phyloP scores from a whole-genome alignment of 2,888 invertebrate species.

The Himalopsyche kuldschensis region DNA sequence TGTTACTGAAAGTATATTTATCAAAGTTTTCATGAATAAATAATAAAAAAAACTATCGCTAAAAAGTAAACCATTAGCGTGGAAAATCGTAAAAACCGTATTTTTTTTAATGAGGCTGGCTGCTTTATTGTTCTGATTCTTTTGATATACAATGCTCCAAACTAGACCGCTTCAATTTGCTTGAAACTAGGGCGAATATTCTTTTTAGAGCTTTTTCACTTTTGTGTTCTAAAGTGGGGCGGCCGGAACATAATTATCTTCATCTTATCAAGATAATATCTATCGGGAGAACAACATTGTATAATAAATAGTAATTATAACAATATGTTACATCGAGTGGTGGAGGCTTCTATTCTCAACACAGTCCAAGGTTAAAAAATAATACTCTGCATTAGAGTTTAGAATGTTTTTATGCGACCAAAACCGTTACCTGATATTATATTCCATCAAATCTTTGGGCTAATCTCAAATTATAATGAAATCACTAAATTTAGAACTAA shows the following conservation, averaged over 20 bases:
- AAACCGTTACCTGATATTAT: too few species aligned
- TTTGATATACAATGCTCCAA: background rate
- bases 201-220: background rate
- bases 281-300: background rate
- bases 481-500: too few species aligned
- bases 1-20: too few species aligned
- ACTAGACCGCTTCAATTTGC: background rate
- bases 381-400: too few species aligned
- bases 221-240: background rate
- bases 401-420: too few species aligned
- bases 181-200: background rate
- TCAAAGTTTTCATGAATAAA: background rate
- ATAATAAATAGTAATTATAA: background rate
- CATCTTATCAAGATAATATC: background rate
- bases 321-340: too few species aligned
- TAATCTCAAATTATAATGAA: too few species aligned
- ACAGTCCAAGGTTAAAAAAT: too few species aligned
- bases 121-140: background rate
- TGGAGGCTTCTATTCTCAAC: too few species aligned
- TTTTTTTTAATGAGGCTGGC: background rate
- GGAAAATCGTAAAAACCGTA: background rate
- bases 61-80: background rate
- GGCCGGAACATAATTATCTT: background rate
- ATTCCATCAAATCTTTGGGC: too few species aligned
- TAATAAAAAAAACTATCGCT: background rate